phyloP scores from a whole-genome alignment of 2,113 vertebrate genomes.

The Verasper variegatus region DNA sequence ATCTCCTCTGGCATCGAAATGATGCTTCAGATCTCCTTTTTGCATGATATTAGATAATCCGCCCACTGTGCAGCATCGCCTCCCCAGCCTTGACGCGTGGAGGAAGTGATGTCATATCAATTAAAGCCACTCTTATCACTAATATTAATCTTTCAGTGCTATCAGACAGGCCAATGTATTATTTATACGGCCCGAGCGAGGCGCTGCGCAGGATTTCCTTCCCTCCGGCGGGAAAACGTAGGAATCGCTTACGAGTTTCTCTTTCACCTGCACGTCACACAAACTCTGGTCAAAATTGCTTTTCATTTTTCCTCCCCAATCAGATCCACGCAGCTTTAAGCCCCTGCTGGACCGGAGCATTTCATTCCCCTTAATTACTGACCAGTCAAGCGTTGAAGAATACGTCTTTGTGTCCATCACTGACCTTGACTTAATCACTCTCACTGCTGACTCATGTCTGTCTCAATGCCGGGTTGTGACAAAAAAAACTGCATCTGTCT shows the following conservation, averaged over 20 bases:
- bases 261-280: constrained; percentile 38
- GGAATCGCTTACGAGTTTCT: constrained; percentile 24
- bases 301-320: constrained; percentile 42
- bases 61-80: neutral
- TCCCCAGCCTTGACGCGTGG: neutral
- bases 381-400: constrained; percentile 31
- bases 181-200: constrained; percentile 32
- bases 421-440: constrained; percentile 1
- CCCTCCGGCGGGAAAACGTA: constrained; percentile 3
- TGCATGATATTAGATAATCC: constrained; percentile 1
- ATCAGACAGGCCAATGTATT: constrained; percentile 43
- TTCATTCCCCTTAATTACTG: constrained; percentile 46
- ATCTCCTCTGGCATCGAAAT: constrained; percentile 31
- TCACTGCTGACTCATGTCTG: neutral
- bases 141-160: constrained; percentile 55
- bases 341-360: constrained; percentile 11
- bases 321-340: constrained; percentile 31
- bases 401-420: constrained; percentile 8
- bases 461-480: neutral
- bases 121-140: constrained; percentile 43
- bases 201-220: constrained; percentile 12
- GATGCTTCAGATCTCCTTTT: neutral
- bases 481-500: neutral
- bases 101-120: constrained; percentile 56
- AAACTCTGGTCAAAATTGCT: constrained; percentile 42